phyloP scores from a whole-genome alignment of 1,140 invertebrate species.

The Camponotus vicinus region DNA sequence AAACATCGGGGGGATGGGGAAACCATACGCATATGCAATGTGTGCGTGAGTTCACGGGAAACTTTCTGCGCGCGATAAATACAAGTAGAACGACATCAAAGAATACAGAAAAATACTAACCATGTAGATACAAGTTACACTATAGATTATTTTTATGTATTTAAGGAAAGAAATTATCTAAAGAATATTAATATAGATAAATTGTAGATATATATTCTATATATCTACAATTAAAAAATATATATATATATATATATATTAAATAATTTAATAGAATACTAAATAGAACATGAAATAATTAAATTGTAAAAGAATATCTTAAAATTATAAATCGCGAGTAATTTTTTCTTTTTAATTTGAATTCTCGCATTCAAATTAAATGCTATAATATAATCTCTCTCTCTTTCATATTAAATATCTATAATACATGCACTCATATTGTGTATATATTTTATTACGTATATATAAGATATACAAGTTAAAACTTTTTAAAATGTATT shows the following conservation, averaged over 20 bases:
- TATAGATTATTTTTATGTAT: neutral
- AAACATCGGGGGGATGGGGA: constrained; percentile 49
- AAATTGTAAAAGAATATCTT: neutral
- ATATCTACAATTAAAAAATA: no score
- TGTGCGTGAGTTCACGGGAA: constrained; percentile 27
- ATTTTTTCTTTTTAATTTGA: constrained; percentile 5
- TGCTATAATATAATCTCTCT: no score
- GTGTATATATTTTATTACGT: neutral
- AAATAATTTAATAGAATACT: neutral
- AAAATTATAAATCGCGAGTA: neutral
- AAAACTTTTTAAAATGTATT: neutral
- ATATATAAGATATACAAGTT: neutral
- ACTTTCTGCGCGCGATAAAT: constrained; percentile 17
- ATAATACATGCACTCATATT: neutral
- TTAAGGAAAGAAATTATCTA: neutral
- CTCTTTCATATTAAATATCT: no score
- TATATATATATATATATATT: neutral
- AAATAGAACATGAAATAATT: neutral
- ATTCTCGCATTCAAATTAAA: neutral
- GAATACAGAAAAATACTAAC: neutral
- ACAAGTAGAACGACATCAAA: constrained; percentile 14
- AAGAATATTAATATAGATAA: neutral
- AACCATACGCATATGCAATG: constrained; percentile 28
- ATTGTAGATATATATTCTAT: no score
- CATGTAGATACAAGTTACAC: neutral